Evolutionary conservation across 2,113 vertebrate genomes (phyloP), one percentile per base, ranked within the genome.

Genomic region (Turnix velox): DNA sequence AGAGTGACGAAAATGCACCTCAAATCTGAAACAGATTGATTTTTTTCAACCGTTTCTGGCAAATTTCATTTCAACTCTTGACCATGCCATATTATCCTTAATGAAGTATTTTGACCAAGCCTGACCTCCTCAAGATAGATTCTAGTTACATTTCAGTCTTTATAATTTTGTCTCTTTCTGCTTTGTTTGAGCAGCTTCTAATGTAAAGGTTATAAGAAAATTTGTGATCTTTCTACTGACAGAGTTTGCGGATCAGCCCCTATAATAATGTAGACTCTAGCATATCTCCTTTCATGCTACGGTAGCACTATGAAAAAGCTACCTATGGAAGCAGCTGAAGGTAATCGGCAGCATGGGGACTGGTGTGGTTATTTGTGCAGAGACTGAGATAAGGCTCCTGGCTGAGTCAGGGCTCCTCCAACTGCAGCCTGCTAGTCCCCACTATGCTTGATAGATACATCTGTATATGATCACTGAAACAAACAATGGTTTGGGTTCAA

Each of bases 391-490:
- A 45, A 72, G 31, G 31, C 48, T 85, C 72, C 18, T 33, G 0
- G 0, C 2, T 45, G 43, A 42, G 52, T 30, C 73, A 46, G 23
- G 27, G 35, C 35, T 80, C 45, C 43, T 30, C 39, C 51, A 23
- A 81, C 10, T 73, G 68, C 63, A 68, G 62, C n/a, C 57, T 51
- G 31, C 24, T 25, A 10, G 16, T 28, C 42, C 31, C 67, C 28
- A 10, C 67, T 62, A 24, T 15, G 3, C 7, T 1, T 45, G 48
- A 45, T 0, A n/a, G 39, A 19, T 31, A 46, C 7, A 12, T 7
- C 37, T 66, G 33, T 11, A 13, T 30, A 6, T 13, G 42, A 28
- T 43, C 43, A 35, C 27, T 57, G 65, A 66, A 57, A 3, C 43
- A 40, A 1, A 20, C 20, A 42, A n/a, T 19, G 14, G 22, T 48